These are phyloP conservation scores for Okapia johnstoni DNA, from an alignment of 2,113 vertebrate genomes.

Conservation along the genomic window DNA sequence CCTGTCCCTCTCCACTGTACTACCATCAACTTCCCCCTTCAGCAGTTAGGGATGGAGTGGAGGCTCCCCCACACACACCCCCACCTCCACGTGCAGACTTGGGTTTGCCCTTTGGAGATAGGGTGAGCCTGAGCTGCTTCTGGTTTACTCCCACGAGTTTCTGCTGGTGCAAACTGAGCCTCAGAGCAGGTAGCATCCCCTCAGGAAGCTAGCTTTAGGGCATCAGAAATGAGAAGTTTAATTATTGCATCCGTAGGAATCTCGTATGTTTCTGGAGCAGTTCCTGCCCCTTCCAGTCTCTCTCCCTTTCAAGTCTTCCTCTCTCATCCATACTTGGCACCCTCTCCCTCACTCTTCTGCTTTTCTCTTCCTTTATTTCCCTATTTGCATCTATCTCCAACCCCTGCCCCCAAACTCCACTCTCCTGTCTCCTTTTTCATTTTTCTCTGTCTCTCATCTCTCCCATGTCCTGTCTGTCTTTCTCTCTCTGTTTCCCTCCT, in stretches of 20 bases:
- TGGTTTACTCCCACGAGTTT: constrained; percentile 10
- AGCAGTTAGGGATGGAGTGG: neutral
- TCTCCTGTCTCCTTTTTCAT: neutral
- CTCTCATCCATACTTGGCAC: neutral
- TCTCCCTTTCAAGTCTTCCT: neutral
- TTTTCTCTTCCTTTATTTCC: neutral
- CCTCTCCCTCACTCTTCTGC: neutral
- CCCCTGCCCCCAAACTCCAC: neutral
- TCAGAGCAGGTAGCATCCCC: neutral
- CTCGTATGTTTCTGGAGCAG: constrained; percentile 47
- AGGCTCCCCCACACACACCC: neutral
- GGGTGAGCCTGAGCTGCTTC: neutral
- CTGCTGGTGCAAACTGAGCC: neutral
- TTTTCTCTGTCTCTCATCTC: neutral
- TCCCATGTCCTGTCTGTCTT: neutral
- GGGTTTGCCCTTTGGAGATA: neutral
- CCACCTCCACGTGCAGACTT: neutral
- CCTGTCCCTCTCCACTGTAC: neutral
- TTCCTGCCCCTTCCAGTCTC: constrained; percentile 20
- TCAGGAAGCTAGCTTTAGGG: constrained; percentile 29
- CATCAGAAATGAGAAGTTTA: constrained; percentile 33
- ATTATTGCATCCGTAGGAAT: constrained; percentile 61
- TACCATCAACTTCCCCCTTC: neutral
- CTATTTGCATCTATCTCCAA: neutral
- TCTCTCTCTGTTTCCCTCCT: neutral